Evolutionary conservation across 1,140 invertebrate species (phyloP).

Genomic region (Marisa cornuarietis): DNA sequence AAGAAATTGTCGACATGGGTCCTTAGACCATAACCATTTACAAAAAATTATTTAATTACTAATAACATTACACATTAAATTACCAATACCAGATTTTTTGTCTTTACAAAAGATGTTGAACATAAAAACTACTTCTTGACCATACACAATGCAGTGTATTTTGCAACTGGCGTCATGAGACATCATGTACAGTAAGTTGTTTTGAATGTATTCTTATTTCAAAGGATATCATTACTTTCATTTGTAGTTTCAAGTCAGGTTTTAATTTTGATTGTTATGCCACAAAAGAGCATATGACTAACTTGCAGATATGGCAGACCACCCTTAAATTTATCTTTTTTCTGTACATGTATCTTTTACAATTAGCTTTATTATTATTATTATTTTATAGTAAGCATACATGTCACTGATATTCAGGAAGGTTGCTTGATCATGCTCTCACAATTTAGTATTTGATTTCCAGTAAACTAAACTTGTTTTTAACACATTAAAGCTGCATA

Average conservation of each 20-base stretch:
- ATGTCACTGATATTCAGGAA: too few relatives aligned
- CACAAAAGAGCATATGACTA: not conserved
- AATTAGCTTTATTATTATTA: not conserved
- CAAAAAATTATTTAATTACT: too few relatives aligned
- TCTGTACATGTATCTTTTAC: not conserved
- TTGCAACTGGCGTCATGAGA: constrained; percentile 69
- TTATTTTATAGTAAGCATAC: too few relatives aligned
- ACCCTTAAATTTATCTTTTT: not conserved
- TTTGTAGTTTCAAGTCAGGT: too few relatives aligned
- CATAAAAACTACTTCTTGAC: constrained; percentile 57
- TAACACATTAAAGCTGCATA: too few relatives aligned
- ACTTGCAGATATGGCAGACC: not conserved
- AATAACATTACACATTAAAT: too few relatives aligned
- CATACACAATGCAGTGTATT: constrained; percentile 74
- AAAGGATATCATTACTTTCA: not conserved
- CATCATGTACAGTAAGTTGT: constrained; percentile 57
- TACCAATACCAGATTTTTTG: not conserved
- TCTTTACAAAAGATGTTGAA: constrained; percentile 45
- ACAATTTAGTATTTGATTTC: too few relatives aligned
- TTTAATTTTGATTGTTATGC: too few relatives aligned
- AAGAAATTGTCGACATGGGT: too few relatives aligned
- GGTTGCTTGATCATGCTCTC: too few relatives aligned
- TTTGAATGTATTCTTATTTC: not conserved
- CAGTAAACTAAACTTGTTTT: too few relatives aligned
- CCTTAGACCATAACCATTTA: too few relatives aligned